phyloP scores from a whole-genome alignment of 2,113 vertebrate genomes.

The Strix uralensis region DNA sequence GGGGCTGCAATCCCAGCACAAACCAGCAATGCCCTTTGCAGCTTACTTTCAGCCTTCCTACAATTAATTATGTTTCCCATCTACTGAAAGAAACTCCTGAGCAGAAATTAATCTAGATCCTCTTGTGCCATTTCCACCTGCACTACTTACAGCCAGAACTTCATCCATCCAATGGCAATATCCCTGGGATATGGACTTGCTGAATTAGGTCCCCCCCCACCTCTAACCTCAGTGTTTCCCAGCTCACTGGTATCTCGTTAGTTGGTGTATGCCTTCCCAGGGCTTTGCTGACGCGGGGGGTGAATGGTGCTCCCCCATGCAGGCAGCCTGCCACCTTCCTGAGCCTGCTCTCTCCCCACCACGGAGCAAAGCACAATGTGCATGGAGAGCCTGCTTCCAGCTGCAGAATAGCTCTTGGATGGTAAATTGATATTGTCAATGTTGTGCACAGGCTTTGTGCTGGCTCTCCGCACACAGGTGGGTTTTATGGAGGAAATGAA shows the following conservation, averaged over 20 bases:
- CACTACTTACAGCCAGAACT: neutral
- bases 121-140: neutral
- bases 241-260: neutral
- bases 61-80: neutral
- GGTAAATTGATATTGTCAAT: neutral
- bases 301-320: neutral
- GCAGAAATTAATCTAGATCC: neutral
- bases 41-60: neutral
- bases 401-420: neutral
- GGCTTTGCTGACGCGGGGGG: neutral
- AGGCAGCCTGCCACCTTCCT: neutral
- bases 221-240: neutral
- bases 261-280: fast-evolving
- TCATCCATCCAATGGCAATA: neutral
- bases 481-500: neutral
- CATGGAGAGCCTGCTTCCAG: neutral
- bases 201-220: neutral
- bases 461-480: fast-evolving
- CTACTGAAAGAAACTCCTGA: neutral
- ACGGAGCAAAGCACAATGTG: neutral
- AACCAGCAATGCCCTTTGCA: neutral
- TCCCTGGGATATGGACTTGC: no score
- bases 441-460: neutral
- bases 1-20: neutral
- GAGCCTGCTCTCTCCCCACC: neutral